Conservation (phyloP, 2,797 vertebrate species). For the Alca torda region DNA sequence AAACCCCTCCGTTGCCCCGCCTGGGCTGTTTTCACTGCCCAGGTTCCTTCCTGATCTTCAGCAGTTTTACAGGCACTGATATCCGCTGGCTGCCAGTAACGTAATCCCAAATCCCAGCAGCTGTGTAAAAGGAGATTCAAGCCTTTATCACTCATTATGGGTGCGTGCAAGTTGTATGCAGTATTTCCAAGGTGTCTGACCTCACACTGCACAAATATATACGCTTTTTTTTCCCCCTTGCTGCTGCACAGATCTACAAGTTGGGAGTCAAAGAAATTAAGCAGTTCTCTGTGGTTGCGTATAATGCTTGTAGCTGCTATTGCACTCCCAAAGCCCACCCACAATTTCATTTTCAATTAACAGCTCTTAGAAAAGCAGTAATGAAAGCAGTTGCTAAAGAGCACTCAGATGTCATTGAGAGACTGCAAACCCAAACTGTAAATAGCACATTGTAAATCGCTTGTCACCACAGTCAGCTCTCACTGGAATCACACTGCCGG, state of each 20-base stretch:
- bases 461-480: constrained; percentile 75
- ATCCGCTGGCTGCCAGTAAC: neutral
- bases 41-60: neutral
- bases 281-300: neutral
- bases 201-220: neutral
- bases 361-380: constrained; percentile 75
- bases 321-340: constrained; percentile 69
- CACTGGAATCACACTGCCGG: constrained; percentile 58
- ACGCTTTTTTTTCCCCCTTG: neutral
- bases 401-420: constrained; percentile 76
- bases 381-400: constrained; percentile 82
- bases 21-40: neutral
- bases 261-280: neutral
- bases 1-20: neutral
- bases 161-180: neutral
- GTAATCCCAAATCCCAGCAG: neutral
- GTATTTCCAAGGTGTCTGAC: neutral
- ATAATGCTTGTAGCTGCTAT: neutral
- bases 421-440: constrained; percentile 80
- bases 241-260: neutral
- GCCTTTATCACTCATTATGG: neutral
- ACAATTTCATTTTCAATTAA: constrained; percentile 81
- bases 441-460: constrained; percentile 81
- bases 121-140: neutral
- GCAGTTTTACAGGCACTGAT: neutral